These are phyloP conservation scores for Saturnia pavonia DNA, from an alignment of 2,888 invertebrate species.

Conservation along the genomic window DNA sequence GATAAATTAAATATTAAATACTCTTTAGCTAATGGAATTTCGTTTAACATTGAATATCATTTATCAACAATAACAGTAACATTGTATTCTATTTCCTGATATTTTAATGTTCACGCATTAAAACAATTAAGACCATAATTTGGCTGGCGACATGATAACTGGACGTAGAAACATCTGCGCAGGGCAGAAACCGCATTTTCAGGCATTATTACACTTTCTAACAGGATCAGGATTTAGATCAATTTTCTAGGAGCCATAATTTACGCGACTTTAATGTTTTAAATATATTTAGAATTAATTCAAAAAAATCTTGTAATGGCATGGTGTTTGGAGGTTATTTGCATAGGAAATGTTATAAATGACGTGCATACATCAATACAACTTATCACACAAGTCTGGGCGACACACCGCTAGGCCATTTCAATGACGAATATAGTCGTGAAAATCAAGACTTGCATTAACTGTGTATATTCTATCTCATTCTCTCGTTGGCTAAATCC, in stretches of 20 bases:
- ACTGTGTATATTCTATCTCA: no score
- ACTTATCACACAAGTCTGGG: no score
- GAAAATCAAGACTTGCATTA: no score
- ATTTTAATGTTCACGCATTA: slow-evolving; percentile 31
- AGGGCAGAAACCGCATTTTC: slow-evolving; percentile 37
- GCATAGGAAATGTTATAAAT: no score
- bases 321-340: no score
- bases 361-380: no score
- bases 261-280: no score
- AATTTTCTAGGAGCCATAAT: neutral
- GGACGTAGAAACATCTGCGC: slow-evolving; percentile 43
- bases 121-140: slow-evolving; percentile 48
- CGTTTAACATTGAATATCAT: neutral
- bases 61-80: neutral
- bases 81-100: slow-evolving; percentile 25
- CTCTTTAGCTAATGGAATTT: neutral
- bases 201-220: slow-evolving; percentile 17
- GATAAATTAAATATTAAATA: neutral
- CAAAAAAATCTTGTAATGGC: no score
- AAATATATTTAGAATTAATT: no score
- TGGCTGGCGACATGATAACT: slow-evolving; percentile 39
- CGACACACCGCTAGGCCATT: no score
- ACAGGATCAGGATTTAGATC: neutral
- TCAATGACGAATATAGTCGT: no score
- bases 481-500: no score